A percentile compares a stretch with the other conserved stretches of the same genome.
These are phyloP conservation scores for Aldrovandia affinis DNA, from an alignment of 2,797 vertebrate species.

Conservation along the genomic window DNA sequence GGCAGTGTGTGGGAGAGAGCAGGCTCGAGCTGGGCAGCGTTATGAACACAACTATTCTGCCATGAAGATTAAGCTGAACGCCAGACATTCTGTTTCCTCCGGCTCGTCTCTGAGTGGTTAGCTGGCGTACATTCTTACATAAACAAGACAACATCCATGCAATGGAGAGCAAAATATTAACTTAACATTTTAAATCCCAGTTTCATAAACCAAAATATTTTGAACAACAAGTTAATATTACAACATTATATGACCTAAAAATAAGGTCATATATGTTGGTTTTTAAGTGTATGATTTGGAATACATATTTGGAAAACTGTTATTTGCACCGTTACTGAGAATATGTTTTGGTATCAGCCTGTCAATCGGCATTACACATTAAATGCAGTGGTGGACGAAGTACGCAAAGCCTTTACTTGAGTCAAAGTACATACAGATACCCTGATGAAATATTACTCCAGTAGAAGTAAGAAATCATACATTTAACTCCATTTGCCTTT, in stretches of 20 bases:
- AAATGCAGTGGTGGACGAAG: too few species aligned
- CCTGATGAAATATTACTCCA: too few species aligned
- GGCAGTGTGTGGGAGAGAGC: neutral
- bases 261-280: too few species aligned
- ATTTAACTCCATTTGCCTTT: too few species aligned
- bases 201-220: neutral
- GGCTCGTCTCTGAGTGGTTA: neutral
- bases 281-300: too few species aligned
- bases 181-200: neutral
- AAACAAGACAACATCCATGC: neutral
- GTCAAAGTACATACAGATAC: too few species aligned
- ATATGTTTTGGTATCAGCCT: neutral
- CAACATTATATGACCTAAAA: too few species aligned
- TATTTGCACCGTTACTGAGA: too few species aligned
- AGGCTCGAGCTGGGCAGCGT: neutral
- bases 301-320: too few species aligned
- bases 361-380: neutral
- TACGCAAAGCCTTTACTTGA: too few species aligned
- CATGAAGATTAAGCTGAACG: neutral
- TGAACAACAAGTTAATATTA: too few species aligned
- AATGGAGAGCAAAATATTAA: neutral
- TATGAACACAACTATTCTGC: neutral
- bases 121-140: neutral
- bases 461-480: too few species aligned
- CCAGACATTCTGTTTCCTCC: neutral